Evolutionary conservation across 30 jellyfish, hydroid and myxozoan species (phyloP), one percentile per base, ranked within the genome.

Genomic region (Turritopsis rubra): DNA sequence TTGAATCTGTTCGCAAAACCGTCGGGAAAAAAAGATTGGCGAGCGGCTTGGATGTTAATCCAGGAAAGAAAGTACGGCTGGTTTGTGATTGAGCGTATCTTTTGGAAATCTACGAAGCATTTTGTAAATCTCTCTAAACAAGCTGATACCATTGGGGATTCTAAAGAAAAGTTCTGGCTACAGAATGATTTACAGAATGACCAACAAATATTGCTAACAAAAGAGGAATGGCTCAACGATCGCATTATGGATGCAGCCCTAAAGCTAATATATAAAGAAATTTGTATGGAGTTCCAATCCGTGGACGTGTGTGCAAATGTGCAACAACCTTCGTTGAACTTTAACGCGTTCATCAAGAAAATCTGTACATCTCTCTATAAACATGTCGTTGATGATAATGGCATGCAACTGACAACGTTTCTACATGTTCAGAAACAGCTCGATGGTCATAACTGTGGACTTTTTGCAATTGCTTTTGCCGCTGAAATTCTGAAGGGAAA

Each of bases 171-270:
- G 5, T 41, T 41, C 5, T 41, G 60, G 60, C 60, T 41, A 41
- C 60, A 41, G 13, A 3, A 13, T 3, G 13, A 41, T 41, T 5
- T 41, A 41, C 60, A 41, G 60, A 13, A 41, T 41, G 60, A 41
- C 60, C 60, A 41, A 41, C 76, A 66, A 66, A 66, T 66, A 16
- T 25, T 66, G 28, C 7, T 66, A 66, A 3, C 76, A n/a, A 66
- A 66, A 66, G 29, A 66, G 7, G 17, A 22, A 8, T 66, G 76
- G 76, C 29, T 66, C 27, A 66, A 66, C 17, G 76, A 66, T 66
- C 76, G 76, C 27, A n/a, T n/a, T 16, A 54, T 66, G 76, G 76
- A 66, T 66, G 76, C 76, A 66, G 76, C 76, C 17, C 76, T 3
- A 66, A 66, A 66, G 29, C 17, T 66, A 17, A 66, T 66, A n/a